Evolutionary conservation across 2,797 vertebrate species (phyloP).

Genomic region (Paguma larvata): DNA sequence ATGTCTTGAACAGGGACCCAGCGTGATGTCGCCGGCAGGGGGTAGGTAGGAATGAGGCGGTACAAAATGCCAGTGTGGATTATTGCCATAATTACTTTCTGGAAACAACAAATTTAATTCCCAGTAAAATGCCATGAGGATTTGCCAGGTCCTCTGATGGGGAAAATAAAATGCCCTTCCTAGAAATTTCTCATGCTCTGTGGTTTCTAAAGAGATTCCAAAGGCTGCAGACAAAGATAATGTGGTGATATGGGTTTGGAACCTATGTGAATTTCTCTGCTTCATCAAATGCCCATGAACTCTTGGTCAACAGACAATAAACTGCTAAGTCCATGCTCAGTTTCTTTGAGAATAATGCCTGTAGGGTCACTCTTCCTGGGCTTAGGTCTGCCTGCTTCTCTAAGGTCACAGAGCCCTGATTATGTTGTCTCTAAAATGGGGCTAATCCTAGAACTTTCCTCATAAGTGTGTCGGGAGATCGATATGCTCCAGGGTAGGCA

Average conservation of each 20-base stretch:
- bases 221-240: conserved; percentile 40
- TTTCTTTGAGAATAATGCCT: conserved; percentile 28
- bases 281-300: background rate
- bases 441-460: background rate
- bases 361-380: background rate
- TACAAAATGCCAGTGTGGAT: conserved; percentile 35
- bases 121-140: conserved; percentile 72
- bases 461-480: background rate
- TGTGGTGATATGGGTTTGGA: background rate
- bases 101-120: conserved; percentile 76
- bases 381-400: background rate
- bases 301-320: conserved; percentile 56
- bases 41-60: background rate
- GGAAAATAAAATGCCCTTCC: conserved; percentile 73
- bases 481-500: background rate
- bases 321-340: conserved; percentile 32
- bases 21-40: background rate
- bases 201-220: conserved; percentile 68
- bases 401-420: background rate
- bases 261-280: conserved; percentile 8
- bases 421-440: background rate
- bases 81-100: conserved; percentile 74
- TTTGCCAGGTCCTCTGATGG: conserved; percentile 71
- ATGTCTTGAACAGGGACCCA: background rate
- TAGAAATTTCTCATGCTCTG: conserved; percentile 30